A percentile compares a stretch with the other conserved stretches of the same genome.
These are phyloP conservation scores for Athalia circularis DNA, from an alignment of 2,888 invertebrate genomes.

Conservation along the genomic window DNA sequence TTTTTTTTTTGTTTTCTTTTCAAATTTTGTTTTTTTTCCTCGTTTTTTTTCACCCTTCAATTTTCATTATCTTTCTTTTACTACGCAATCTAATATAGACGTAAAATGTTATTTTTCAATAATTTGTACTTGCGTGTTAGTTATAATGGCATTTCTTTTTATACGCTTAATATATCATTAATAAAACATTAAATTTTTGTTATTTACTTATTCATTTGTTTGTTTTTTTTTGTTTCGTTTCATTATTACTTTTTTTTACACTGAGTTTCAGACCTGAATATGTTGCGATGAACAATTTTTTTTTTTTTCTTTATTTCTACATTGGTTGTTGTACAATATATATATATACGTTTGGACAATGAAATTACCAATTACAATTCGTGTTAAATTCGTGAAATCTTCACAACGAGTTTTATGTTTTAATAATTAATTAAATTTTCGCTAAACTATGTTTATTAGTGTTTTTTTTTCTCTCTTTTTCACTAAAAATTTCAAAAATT, in stretches of 20 bases:
- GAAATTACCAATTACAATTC: neutral
- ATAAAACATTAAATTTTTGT: conserved; percentile 62
- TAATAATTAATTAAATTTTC: too few relatives aligned
- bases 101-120: conserved; percentile 64
- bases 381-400: conserved; percentile 2
- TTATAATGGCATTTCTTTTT: conserved; percentile 70
- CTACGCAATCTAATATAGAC: conserved; percentile 69
- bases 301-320: conserved; percentile 61
- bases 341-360: neutral
- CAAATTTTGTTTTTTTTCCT: neutral
- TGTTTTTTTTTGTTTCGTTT: conserved; percentile 7
- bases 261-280: conserved; percentile 71
- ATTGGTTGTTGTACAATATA: neutral
- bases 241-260: conserved; percentile 54
- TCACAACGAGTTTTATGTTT: too few relatives aligned
- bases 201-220: conserved; percentile 44
- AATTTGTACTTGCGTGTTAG: conserved; percentile 74
- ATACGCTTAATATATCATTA: conserved; percentile 58
- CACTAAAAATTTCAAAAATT: too few relatives aligned
- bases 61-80: conserved; percentile 37
- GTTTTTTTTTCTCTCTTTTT: too few relatives aligned
- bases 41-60: neutral
- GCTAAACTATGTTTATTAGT: too few relatives aligned
- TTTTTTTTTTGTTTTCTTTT: neutral
- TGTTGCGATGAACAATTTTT: conserved; percentile 66